A percentile compares a stretch with the other conserved stretches of the same genome.
phyloP scores from a whole-genome alignment of 1,140 invertebrate genomes.

The Brachystomella parvula region DNA sequence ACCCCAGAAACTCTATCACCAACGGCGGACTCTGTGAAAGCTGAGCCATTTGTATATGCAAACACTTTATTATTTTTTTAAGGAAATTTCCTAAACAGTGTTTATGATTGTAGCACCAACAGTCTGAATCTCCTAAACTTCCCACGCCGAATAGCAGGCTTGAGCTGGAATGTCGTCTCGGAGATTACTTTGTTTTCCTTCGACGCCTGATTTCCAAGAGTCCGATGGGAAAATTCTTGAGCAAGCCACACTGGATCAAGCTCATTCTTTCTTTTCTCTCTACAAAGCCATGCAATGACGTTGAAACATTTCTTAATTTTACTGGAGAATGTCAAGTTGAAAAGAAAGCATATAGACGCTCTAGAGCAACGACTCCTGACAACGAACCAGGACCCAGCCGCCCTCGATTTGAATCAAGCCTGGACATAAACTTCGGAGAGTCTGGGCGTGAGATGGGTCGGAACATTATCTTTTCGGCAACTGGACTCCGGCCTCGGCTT shows the following conservation, averaged over 20 bases:
- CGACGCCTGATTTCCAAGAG: conserved; percentile 47
- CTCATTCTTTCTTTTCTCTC: conserved; percentile 32
- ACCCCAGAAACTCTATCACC: conserved; percentile 35
- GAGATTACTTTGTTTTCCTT: conserved; percentile 53
- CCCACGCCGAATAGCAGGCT: conserved; percentile 29
- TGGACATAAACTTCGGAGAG: conserved; percentile 11
- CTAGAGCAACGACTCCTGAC: not conserved
- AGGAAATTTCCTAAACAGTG: not conserved
- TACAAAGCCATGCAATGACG: conserved; percentile 31
- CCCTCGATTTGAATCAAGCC: not conserved
- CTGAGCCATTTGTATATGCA: conserved; percentile 23
- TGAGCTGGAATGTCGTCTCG: conserved; percentile 43
- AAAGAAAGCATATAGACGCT: not conserved
- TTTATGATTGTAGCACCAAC: conserved; percentile 2
- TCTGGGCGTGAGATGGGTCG: conserved; percentile 26
- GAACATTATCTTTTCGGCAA: conserved; percentile 26
- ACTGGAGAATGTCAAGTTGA: conserved; percentile 4
- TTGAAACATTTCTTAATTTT: conserved; percentile 31
- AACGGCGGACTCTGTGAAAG: conserved; percentile 20
- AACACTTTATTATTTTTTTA: not conserved
- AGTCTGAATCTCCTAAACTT: not conserved
- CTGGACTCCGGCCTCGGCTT: conserved; percentile 48
- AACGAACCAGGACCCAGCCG: not conserved
- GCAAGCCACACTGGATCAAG: conserved; percentile 33
- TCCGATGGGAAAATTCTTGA: conserved; percentile 40